Base-by-base conservation (phyloP, 2,113 vertebrate species). In the Oryzias woworae region DNA sequence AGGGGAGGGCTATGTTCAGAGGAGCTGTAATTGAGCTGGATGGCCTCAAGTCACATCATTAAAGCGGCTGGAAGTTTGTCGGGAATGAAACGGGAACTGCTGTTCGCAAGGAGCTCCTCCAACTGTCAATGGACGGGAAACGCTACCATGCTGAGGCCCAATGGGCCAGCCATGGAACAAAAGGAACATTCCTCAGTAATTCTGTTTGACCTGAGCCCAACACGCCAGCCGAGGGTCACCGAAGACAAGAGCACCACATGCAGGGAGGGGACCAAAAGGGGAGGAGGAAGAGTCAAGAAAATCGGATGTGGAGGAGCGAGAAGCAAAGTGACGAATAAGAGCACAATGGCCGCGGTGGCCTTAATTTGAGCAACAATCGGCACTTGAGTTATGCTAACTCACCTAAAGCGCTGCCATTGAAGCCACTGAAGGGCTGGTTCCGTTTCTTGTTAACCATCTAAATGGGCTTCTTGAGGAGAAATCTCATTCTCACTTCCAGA, bases 131-230 rank as follows among this genome's bases (percentile, higher is more conserved):
- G 83, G 71, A 85, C 76, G 78, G 82, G 84, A 85, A 84, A 68
- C 75, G 83, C 68, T 73, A 64, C 82, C 85, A 88, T 80, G 89
- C 85, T 81, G 89, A 70, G 85, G 75, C 85, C 59, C 64, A 71
- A 72, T 71, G 62, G 61, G 69, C 57, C 26, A 7, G 69, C 81
- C 77, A 84, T 78, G 84, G 84, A 84, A 79, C 72, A 3, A 28
- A 52, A 22, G 62, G 76, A 53, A 88, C 85, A 90, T 90, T 89
- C 88, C 91, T 86, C 77, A 75, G 85, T 90, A 89, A 91, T 90
- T 93, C 91, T 90, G 86, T 86, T 81, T 93, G 92, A 94, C 92
- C 91, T 77, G 69, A 61, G 58, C 72, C 76, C 75, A 66, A 76
- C 23, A 81, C 23, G 69, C 66, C 36, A 18, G 81, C 72, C 22